These are phyloP conservation scores for Palythoa grandis DNA, from an alignment of 92 coral and sea anemone genomes.

Conservation along the genomic window DNA sequence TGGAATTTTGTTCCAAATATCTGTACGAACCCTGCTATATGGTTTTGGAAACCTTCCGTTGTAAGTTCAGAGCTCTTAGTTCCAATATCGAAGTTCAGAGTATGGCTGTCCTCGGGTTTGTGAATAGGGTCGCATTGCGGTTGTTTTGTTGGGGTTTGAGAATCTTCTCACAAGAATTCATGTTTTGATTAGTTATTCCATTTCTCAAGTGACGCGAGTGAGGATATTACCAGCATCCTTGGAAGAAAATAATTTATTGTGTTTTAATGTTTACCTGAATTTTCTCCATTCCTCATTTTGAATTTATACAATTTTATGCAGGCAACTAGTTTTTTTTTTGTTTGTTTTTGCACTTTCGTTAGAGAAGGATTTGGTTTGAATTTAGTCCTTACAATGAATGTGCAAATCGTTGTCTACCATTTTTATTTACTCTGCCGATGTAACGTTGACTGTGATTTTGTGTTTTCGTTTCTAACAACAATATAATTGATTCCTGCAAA, in stretches of 20 bases:
- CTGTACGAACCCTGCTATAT: too few species aligned
- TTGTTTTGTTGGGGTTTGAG: neutral
- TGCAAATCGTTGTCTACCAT: neutral
- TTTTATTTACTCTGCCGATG: neutral
- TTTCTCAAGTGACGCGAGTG: neutral
- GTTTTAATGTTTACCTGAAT: neutral
- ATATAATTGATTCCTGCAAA: slow-evolving; percentile 5
- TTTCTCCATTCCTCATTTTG: neutral
- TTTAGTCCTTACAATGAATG: neutral
- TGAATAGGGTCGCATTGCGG: neutral
- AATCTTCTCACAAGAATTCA: slow-evolving; percentile 3
- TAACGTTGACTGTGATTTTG: neutral
- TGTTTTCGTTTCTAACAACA: neutral
- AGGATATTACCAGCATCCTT: neutral
- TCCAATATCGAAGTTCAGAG: neutral
- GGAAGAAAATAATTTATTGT: neutral
- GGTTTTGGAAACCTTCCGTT: neutral
- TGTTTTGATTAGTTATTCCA: neutral
- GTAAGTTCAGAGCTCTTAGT: neutral
- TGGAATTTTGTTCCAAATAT: too few species aligned
- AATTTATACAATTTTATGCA: neutral
- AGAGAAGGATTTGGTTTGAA: neutral
- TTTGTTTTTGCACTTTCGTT: neutral
- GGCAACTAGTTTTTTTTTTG: neutral
- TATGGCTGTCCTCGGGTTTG: neutral